Base-by-base conservation (phyloP, 2,113 vertebrate species). In the Illadopsis cleaveri region DNA sequence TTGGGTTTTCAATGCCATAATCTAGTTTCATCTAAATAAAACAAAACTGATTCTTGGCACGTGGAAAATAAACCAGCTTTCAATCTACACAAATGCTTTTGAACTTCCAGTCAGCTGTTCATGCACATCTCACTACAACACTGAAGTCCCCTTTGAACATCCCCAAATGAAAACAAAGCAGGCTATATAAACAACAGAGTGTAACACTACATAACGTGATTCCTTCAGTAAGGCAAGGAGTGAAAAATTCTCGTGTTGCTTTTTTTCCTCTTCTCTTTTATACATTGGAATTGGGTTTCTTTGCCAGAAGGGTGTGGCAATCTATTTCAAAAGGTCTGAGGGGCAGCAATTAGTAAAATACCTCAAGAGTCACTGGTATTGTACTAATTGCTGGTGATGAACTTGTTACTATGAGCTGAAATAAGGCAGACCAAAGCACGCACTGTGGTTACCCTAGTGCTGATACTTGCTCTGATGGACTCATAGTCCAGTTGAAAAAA, bases 1-100 rank as follows among this genome's bases (percentile, higher is more conserved):
- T 96, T 77, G 38, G 25, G 58, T 93, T 97, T 98, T 94, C 86
- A 93, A 38, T 91, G 80, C 92, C 91, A 90, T 94, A 97, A 97
- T 91, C 90, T 86, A 62, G 68, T 92, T 96, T 93, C 72, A 95
- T 86, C 91, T 97, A 95, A 94, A 94, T 89, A 92, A 97, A 96
- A 89, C 91, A 85, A 93, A 96, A 92, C 62, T 81, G 79, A 65
- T 90, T 96, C 83, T 92, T 94, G 94, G 61, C 92, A 90, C 6
- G 3, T 77, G 78, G 77, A 96, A 94, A 82, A 81, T 82, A 94
- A 96, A 83, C 64, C 66, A 89, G 77, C 51, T 91, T 95, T 57
- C 90, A 86, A 82, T 89, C 75, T 45, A 62, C 44, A 45, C 66
- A 81, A 83, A 30, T 9, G 27, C 78, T 92, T 83, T 45, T 81